Conservation (phyloP, 2,113 vertebrate species). For the Astatoreochromis straeleni region DNA sequence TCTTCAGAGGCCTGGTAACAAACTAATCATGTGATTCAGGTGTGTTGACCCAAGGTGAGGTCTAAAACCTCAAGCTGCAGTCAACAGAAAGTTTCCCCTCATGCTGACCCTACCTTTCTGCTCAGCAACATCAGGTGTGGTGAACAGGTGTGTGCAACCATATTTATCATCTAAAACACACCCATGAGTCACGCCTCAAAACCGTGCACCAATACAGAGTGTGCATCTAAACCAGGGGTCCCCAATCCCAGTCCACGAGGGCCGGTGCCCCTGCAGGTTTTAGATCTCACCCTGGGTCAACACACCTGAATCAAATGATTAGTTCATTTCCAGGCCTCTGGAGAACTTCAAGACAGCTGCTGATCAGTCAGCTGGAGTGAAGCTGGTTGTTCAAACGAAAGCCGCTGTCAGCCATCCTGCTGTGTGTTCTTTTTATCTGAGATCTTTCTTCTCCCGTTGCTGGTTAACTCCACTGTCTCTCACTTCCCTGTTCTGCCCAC, state of each 20-base stretch:
- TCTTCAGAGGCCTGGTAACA: no score
- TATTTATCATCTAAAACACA: not conserved
- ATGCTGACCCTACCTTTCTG: not conserved
- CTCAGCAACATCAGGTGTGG: not conserved
- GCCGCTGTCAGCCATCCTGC: fast-evolving
- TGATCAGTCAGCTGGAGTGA: not conserved
- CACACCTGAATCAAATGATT: not conserved
- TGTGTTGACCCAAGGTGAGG: no score
- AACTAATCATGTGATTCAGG: no score
- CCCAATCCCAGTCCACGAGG: not conserved
- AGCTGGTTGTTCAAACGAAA: not conserved
- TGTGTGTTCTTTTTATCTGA: not conserved
- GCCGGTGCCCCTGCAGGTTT: not conserved
- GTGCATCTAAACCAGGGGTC: not conserved
- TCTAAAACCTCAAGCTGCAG: not conserved
- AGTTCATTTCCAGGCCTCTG: not conserved
- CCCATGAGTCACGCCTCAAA: not conserved
- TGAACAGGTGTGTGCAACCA: not conserved
- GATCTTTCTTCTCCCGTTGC: not conserved
- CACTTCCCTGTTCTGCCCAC: not conserved
- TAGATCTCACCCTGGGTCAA: fast-evolving
- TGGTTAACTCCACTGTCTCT: not conserved
- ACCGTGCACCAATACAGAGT: not conserved
- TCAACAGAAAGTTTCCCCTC: not conserved
- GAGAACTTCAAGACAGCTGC: not conserved